Evolutionary conservation across 2,113 vertebrate genomes (phyloP), one percentile per base, ranked within the genome.

Genomic region (Calidris pygmaea): DNA sequence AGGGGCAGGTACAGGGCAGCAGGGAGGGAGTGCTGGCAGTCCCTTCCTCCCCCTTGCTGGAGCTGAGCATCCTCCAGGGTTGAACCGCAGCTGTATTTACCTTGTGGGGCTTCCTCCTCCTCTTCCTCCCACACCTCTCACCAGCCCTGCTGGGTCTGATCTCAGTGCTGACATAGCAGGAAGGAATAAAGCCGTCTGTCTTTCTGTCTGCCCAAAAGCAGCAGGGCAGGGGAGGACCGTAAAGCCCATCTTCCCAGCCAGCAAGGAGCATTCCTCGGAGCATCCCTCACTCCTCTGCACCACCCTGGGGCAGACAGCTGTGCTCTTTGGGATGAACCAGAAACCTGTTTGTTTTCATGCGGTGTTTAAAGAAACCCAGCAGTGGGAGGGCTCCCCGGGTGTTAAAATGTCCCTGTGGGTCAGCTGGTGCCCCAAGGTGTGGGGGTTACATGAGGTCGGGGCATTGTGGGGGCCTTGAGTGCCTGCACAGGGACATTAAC

Each of bases 11-110:
- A 17, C 6, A 0, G 6, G 60, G 32, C 73, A 59, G 67, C 58
- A 7, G 34, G 7, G 22, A 47, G 27, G 21, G 39, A 70, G 20
- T 1, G 4, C 37, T 27, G 2, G 32, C 0, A 7, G 58, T 24
- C 21, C 18, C n/a, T 35, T 60, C 22, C 52, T 50, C 22, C 0
- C 3, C 74, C 47, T 14, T 2, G 52, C 66, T 2, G 35, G 50
- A 59, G 55, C 37, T 2, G 1, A 5, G 47, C n/a, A 22, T n/a
- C 18, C 4, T 3, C 1, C 0, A 1, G 60, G 56, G 52, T 34
- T 7, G 16, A 59, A 2, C 10, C 52, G 7, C 94, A 95, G 89
- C 94, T 87, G 94, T 82, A 71, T 79, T 97, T 94, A 70, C 50
- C 85, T 82, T 95, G n/a, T 0, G 1, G 18, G 9, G 26, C 37